Conservation (phyloP, 2,113 vertebrate genomes). For the Oreochromis aureus region DNA sequence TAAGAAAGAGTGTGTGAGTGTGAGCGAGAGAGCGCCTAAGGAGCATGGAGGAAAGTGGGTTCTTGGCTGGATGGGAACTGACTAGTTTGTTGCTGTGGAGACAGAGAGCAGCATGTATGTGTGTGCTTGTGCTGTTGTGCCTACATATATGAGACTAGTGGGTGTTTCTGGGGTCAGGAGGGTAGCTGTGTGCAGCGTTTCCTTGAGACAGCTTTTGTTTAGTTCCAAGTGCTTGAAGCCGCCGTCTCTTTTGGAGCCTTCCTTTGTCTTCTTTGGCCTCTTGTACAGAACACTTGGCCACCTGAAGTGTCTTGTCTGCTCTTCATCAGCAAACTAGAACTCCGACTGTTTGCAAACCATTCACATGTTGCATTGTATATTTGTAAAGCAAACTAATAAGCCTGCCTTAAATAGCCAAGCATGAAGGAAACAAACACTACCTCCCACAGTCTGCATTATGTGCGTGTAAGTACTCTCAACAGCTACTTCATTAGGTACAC, state of each 20-base stretch:
- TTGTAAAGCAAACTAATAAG: neutral
- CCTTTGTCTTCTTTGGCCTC: slow-evolving; percentile 30
- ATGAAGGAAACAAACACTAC: neutral
- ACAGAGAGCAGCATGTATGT: neutral
- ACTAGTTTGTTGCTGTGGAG: slow-evolving; percentile 52
- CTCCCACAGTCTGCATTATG: neutral
- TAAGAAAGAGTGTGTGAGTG: neutral
- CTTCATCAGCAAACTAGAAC: neutral
- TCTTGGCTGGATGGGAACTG: slow-evolving; percentile 38
- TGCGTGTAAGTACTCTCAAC: neutral
- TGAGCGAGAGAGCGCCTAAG: neutral
- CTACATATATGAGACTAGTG: slow-evolving; percentile 8
- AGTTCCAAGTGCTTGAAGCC: slow-evolving; percentile 2
- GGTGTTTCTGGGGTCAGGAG: slow-evolving; percentile 39
- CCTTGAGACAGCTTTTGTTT: slow-evolving; percentile 46
- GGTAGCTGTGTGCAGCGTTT: slow-evolving; percentile 26
- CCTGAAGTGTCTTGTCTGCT: neutral
- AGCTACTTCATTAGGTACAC: neutral
- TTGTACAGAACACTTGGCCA: slow-evolving; percentile 2
- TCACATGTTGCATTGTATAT: neutral
- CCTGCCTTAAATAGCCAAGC: neutral
- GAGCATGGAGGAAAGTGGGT: neutral
- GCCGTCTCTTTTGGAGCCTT: slow-evolving; percentile 7
- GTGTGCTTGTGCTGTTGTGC: neutral
- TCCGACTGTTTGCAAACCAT: slow-evolving; percentile 11